Evolutionary conservation across 2,888 invertebrate genomes (phyloP), one percentile per base, ranked within the genome.

Genomic region (Plagodis dolabraria): DNA sequence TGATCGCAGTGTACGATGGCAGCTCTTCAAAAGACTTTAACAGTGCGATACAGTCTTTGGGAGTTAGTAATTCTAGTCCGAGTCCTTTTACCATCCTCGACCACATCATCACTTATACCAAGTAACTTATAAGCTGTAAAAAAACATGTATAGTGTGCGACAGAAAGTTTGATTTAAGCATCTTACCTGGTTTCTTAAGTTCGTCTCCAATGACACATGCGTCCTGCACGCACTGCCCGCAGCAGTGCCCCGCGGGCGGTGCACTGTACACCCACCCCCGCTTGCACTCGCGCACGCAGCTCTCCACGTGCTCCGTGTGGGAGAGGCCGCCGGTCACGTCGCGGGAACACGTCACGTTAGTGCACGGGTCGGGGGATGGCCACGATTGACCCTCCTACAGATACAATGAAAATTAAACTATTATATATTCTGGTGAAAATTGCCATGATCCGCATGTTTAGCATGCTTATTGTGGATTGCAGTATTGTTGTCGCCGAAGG

Each of bases 201-300:
- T 82, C 75, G 0, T 92, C 93, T 0, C 89, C 94, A 2, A 93
- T 80, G 0, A 94, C 76, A 57, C 96, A 96, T 33, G 91, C 86
- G 0, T 85, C 84, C 77, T 94, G 95, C 42, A 89, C 84, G 68
- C 96, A 96, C 46, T 86, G 89, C 0, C 96, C 96, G 71, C 96
- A 96, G 81, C 96, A 96, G 12, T 77, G 77, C 0, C 76, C 82
- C 0, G 70, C 73, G 1, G 92, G 76, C 0, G 89, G 83, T 49
- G 60, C 53, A 33, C 52, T 68, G 70, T 96, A 96, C 52, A 80
- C 80, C 86, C 94, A 96, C 0, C 96, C 97, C 61, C 67, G 76
- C 47, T 71, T 61, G 70, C 95, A 95, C 0, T 86, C 81, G 0
- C 36, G 44, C 9, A 60, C 77, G 76, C 95, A 95, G 7, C 76